Evolutionary conservation across 2,888 invertebrate species (phyloP).

Genomic region (Caenorhabditis macrosperma): DNA sequence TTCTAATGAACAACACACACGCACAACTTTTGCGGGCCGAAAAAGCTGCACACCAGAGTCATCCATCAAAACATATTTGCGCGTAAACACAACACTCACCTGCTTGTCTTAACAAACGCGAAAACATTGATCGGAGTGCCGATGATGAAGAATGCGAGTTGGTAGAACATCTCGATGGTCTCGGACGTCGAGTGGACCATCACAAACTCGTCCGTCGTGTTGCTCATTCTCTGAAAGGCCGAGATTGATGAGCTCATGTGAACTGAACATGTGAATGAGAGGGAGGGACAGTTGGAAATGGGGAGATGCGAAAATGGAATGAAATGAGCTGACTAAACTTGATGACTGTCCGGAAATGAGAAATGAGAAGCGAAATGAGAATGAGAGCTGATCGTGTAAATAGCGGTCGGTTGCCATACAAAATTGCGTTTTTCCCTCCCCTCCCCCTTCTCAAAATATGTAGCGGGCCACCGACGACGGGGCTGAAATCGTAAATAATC

Average conservation of each 20-base stretch:
- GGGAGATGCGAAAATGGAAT: neutral
- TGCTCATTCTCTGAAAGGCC: conserved; percentile 51
- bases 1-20: conserved; percentile 5
- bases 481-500: conserved; percentile 21
- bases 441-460: conserved; percentile 10
- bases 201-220: conserved; percentile 35
- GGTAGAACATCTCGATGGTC: conserved; percentile 76
- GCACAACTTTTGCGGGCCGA: neutral
- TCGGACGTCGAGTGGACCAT: conserved; percentile 70
- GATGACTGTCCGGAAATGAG: neutral
- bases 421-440: conserved; percentile 26
- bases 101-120: conserved; percentile 68
- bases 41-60: neutral
- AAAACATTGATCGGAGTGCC: conserved; percentile 74
- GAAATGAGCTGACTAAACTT: conserved; percentile 5
- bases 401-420: conserved; percentile 18
- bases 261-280: no score
- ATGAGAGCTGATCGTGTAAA: neutral
- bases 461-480: neutral
- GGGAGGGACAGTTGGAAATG: neutral
- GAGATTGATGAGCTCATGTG: no score
- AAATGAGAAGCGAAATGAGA: neutral
- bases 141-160: conserved; percentile 74
- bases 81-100: conserved; percentile 59
- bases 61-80: neutral